A percentile compares a stretch with the other conserved stretches of the same genome.
phyloP scores from a whole-genome alignment of 2,797 vertebrate genomes.

The Otolemur crassicaudatus region DNA sequence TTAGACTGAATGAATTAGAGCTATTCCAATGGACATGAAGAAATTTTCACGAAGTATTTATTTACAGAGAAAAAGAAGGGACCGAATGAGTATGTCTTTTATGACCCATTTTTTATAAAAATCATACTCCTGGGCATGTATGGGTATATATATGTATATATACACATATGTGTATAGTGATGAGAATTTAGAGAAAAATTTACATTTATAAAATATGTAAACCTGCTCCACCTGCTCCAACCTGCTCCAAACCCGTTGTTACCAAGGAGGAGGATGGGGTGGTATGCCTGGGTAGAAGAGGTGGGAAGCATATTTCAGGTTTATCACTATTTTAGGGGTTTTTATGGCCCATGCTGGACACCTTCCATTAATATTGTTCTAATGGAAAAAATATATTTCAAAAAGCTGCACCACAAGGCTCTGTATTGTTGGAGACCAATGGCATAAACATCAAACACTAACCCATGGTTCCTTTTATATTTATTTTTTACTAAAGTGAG shows the following conservation, averaged over 20 bases:
- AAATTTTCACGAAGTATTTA: not conserved
- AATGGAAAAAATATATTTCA: not conserved
- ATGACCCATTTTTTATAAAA: not conserved
- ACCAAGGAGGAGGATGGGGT: not conserved
- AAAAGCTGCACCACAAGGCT: not conserved
- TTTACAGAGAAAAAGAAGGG: slow-evolving; percentile 32
- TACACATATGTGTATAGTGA: not conserved
- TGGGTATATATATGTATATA: not conserved
- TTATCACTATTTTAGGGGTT: not conserved
- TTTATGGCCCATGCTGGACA: not conserved
- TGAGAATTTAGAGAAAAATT: not conserved
- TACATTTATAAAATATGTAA: not conserved
- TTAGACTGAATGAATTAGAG: slow-evolving; percentile 11
- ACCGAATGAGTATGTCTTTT: not conserved
- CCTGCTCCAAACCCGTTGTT: not conserved
- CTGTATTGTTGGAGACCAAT: not conserved
- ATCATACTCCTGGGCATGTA: not conserved
- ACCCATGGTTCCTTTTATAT: not conserved
- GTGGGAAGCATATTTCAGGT: not conserved
- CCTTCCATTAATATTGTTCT: slow-evolving; percentile 1
- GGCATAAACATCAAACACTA: not conserved
- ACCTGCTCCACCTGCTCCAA: not conserved
- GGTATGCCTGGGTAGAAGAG: not conserved
- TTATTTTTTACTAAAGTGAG: not conserved
- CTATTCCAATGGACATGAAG: not conserved